Evolutionary conservation across 2,888 invertebrate species (phyloP), one percentile per base, ranked within the genome.

Genomic region (Saturnia japonica): DNA sequence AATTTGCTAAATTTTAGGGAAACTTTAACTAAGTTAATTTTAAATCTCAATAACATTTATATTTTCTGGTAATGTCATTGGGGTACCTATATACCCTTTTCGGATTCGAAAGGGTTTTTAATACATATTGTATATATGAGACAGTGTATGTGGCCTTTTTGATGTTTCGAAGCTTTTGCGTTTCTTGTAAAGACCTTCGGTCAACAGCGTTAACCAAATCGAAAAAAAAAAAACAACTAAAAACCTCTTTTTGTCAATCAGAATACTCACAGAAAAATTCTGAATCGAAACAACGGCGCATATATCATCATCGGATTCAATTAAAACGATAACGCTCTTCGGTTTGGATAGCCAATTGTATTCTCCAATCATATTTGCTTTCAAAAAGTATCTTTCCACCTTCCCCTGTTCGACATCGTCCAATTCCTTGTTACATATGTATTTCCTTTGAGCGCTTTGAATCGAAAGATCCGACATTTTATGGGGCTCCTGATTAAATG

Each of bases 211-310:
- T 47, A 19, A 19, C 7, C 19, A 47, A 1, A 19, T 45, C 3
- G 12, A 14, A 45, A 47, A 19, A 47, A 47, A 16, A 47, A 14
- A 47, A n/a, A n/a, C n/a, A n/a, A n/a, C n/a, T n/a, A n/a, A n/a
- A 16, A 6, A 47, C 47, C 19, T 47, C 19, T 47, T 47, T 6
- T 6, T 47, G 14, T 16, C 19, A 47, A n/a, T 47, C 4, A 47
- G 19, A 43, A 43, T 45, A 90, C 94, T 94, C 82, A 96, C 96
- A 81, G 95, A 95, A 76, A 95, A 95, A 80, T 96, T 96, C 86
- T 98, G 97, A 77, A 98, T 95, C 0, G 97, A 97, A 0, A 97
- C 95, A 0, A 96, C 95, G 88, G 97, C 96, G 82, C 98, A 98
- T 0, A 95, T 94, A 60, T 95, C 95, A 78, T 95, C 95, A 9